These are phyloP conservation scores for Loxodonta africana DNA, from an alignment of 2,113 vertebrate genomes.

Conservation along the genomic window DNA sequence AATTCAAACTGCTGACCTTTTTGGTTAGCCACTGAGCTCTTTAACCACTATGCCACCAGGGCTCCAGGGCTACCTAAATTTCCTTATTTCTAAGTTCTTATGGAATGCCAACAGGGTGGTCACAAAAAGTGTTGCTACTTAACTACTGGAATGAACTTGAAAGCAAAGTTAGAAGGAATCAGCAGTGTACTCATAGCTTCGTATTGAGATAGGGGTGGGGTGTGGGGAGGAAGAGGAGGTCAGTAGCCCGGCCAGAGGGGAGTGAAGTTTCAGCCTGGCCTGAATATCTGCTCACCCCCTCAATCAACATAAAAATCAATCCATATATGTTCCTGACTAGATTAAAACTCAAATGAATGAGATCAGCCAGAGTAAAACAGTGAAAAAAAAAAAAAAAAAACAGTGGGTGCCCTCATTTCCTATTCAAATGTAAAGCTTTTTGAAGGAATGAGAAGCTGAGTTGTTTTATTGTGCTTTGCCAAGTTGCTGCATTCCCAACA, in stretches of 20 bases:
- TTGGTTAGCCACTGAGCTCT: too few species aligned
- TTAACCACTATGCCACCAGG: too few species aligned
- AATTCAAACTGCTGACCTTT: too few species aligned
- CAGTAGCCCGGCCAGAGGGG: neutral
- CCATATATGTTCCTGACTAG: too few species aligned
- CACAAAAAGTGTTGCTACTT: neutral
- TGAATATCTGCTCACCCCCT: neutral
- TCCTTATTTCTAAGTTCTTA: neutral
- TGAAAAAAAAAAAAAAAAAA: neutral
- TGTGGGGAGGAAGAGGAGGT: neutral
- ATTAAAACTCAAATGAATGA: neutral
- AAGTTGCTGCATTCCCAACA: neutral
- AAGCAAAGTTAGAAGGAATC: neutral
- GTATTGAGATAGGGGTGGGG: too few species aligned
- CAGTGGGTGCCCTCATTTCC: neutral
- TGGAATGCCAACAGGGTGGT: neutral
- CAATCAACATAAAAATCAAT: neutral
- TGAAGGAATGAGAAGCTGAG: constrained; percentile 3
- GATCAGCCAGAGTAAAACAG: neutral
- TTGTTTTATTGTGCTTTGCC: constrained; percentile 15
- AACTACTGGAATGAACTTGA: neutral
- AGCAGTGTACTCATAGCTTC: neutral
- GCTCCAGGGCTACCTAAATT: neutral
- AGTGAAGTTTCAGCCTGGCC: neutral
- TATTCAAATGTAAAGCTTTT: neutral